Evolutionary conservation across 2,113 vertebrate genomes (phyloP).

Genomic region (Lagopus muta): DNA sequence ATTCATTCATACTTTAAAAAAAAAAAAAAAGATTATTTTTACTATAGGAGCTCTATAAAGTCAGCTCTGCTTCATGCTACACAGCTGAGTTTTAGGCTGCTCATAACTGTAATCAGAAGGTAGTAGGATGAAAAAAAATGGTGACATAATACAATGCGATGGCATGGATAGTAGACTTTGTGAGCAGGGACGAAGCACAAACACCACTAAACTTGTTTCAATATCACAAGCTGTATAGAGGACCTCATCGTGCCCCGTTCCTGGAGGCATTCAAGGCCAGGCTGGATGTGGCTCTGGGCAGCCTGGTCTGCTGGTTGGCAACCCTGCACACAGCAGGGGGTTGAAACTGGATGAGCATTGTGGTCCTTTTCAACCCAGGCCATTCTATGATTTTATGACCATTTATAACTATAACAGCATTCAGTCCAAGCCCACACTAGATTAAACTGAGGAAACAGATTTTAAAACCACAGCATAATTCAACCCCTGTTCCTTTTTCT

Average conservation of each 20-base stretch:
- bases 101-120: neutral
- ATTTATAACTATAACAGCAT: neutral
- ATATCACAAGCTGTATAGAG: neutral
- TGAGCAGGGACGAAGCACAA: neutral
- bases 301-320: too few species aligned
- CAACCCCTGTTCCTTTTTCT: neutral
- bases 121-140: rapidly evolving
- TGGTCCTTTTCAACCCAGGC: too few species aligned
- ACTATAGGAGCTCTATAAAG: neutral
- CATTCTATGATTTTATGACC: neutral
- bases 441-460: neutral
- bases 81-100: neutral
- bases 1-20: neutral
- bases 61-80: neutral
- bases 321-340: too few species aligned
- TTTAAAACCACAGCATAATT: neutral
- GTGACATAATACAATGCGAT: neutral
- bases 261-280: too few species aligned
- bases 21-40: neutral
- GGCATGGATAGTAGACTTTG: neutral
- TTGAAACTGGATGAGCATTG: too few species aligned
- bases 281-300: too few species aligned
- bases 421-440: neutral
- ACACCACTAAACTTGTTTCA: neutral
- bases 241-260: neutral